Evolutionary conservation across 2,888 invertebrate species (phyloP).

Genomic region (Acrobeloides nanus): DNA sequence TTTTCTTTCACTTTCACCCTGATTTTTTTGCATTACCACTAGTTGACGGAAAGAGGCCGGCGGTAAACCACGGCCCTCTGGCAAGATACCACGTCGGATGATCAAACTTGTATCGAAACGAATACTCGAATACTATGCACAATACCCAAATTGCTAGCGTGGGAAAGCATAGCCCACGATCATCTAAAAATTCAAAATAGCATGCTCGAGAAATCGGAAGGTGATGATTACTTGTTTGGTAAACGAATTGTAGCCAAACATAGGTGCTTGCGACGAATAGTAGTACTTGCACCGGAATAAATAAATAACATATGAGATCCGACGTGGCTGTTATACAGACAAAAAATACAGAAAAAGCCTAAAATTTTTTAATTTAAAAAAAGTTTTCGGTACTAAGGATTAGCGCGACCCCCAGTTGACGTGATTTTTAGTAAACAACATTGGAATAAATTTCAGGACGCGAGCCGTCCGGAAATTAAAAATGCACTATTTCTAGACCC

Average conservation of each 20-base stretch:
- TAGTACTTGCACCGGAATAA: slow-evolving; percentile 94
- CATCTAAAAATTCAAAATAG: slow-evolving; percentile 23
- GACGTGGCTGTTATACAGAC: slow-evolving; percentile 93
- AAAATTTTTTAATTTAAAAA: slow-evolving; percentile 46
- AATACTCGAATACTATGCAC: slow-evolving; percentile 36
- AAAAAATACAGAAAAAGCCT: slow-evolving; percentile 96
- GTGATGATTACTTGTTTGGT: slow-evolving; percentile 25
- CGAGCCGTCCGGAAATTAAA: no score
- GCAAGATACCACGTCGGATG: slow-evolving; percentile 31
- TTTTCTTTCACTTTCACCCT: no score
- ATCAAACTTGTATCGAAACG: slow-evolving; percentile 24
- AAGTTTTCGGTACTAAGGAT: no score
- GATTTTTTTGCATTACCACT: slow-evolving; percentile 13
- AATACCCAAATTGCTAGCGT: slow-evolving; percentile 28
- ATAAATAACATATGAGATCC: slow-evolving; percentile 96
- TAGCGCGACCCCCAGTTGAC: no score
- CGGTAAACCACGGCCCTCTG: slow-evolving; percentile 27
- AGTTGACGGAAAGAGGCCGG: slow-evolving; percentile 25
- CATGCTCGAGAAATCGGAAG: slow-evolving; percentile 18
- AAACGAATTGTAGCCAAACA: slow-evolving; percentile 62
- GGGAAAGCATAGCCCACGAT: slow-evolving; percentile 29
- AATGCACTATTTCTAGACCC: no score
- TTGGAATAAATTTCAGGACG: not conserved
- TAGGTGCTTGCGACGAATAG: slow-evolving; percentile 96
- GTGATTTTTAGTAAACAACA: slow-evolving; percentile 11